These are phyloP conservation scores for Macrobrachium rosenbergii DNA, from an alignment of 1,140 invertebrate genomes.

Conservation along the genomic window DNA sequence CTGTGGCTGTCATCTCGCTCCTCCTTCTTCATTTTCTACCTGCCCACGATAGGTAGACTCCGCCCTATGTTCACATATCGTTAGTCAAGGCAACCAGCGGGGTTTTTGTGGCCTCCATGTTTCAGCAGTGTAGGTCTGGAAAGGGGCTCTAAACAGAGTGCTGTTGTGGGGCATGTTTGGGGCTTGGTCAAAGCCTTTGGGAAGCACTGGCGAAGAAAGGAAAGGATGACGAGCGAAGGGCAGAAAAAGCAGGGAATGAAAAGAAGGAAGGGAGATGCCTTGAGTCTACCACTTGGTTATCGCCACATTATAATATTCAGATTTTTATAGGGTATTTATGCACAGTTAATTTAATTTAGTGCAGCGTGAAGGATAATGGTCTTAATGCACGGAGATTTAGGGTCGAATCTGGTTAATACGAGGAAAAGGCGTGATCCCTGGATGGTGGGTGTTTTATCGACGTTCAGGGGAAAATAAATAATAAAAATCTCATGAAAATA, in stretches of 20 bases:
- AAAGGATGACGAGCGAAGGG: neutral
- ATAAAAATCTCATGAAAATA: too few relatives aligned
- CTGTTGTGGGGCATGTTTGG: neutral
- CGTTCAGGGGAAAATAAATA: too few relatives aligned
- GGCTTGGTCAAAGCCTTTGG: too few relatives aligned
- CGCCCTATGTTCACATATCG: slow-evolving; percentile 63
- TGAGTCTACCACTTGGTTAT: neutral
- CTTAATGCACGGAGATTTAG: neutral
- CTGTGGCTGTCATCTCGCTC: slow-evolving; percentile 61
- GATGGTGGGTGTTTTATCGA: neutral
- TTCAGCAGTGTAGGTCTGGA: slow-evolving; percentile 21
- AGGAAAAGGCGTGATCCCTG: neutral
- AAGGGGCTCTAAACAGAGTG: neutral
- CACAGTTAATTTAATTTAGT: slow-evolving; percentile 51
- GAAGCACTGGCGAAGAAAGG: neutral
- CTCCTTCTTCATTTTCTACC: slow-evolving; percentile 63
- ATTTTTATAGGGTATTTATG: slow-evolving; percentile 56
- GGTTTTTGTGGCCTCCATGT: slow-evolving; percentile 59
- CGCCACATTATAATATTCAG: slow-evolving; percentile 38
- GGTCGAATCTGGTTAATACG: slow-evolving; percentile 1
- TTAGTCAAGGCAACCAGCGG: slow-evolving; percentile 55
- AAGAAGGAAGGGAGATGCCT: neutral
- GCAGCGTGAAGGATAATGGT: slow-evolving; percentile 34
- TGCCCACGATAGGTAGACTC: slow-evolving; percentile 63
- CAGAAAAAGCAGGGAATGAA: too few relatives aligned